phyloP scores from a whole-genome alignment of 1,140 invertebrate genomes.

The Drosophila suzukii region DNA sequence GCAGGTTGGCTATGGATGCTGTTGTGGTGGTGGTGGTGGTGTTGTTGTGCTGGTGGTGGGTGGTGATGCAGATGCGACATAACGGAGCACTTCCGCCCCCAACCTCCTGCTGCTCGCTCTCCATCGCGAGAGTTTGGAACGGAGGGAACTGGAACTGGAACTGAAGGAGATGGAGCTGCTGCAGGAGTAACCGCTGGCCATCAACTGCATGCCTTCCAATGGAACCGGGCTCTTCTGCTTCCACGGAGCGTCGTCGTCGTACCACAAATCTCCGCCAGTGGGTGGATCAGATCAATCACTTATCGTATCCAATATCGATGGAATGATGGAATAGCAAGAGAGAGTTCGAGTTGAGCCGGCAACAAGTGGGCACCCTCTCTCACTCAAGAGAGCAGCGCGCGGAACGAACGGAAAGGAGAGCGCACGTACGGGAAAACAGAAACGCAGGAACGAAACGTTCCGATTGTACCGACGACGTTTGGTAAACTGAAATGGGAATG shows the following conservation, averaged over 20 bases:
- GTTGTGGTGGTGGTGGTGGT: conserved; percentile 2
- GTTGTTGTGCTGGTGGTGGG: conserved; percentile 46
- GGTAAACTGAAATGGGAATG: conserved; percentile 75
- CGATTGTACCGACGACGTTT: conserved; percentile 37
- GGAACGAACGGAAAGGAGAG: conserved; percentile 19
- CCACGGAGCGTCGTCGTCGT: conserved; percentile 1
- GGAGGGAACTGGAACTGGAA: conserved; percentile 4
- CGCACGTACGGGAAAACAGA: conserved; percentile 22
- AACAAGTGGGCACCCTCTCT: conserved; percentile 34
- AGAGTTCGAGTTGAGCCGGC: conserved; percentile 5
- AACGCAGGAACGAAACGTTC: conserved; percentile 32
- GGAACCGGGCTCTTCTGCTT: neutral
- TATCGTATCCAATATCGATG: conserved; percentile 1
- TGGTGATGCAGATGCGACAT: conserved; percentile 81
- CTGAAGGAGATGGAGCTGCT: conserved; percentile 23
- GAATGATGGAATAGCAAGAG: neutral
- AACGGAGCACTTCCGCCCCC: conserved; percentile 29
- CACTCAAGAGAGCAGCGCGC: conserved; percentile 6
- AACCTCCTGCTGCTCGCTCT: conserved; percentile 22
- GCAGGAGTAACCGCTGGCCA: conserved; percentile 60
- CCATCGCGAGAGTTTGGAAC: conserved; percentile 22
- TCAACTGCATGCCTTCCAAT: conserved; percentile 56
- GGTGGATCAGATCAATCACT: conserved; percentile 27
- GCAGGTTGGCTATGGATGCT: conserved; percentile 31
- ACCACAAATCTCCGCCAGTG: neutral